A percentile compares a stretch with the other conserved stretches of the same genome.
Evolutionary conservation across 2,113 vertebrate species (phyloP).

Genomic region (Narcine bancroftii): DNA sequence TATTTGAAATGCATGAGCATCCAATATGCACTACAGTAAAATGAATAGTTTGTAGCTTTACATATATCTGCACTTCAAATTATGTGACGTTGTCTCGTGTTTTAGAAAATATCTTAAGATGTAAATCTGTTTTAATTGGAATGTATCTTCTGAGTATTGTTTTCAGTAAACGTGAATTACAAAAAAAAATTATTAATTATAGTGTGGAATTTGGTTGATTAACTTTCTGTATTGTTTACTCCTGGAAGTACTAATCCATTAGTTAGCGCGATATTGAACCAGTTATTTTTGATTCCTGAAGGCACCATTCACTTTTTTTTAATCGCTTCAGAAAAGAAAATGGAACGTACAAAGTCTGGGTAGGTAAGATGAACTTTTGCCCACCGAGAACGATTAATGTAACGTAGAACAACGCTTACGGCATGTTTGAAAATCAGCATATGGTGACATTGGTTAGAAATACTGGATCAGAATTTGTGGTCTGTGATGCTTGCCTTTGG

Average conservation of each 20-base stretch:
- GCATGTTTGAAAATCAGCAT: not conserved
- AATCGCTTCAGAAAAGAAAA: not conserved
- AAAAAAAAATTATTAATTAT: not conserved
- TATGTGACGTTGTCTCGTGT: not conserved
- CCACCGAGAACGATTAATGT: not conserved
- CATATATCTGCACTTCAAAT: not conserved
- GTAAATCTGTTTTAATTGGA: not conserved
- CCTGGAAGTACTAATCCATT: not conserved
- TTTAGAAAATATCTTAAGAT: not conserved
- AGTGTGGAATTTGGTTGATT: not conserved
- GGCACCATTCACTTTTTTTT: not conserved
- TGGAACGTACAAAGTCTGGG: not conserved
- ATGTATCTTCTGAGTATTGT: not conserved
- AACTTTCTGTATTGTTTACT: not conserved
- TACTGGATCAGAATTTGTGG: not conserved
- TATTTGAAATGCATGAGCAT: too few relatives aligned
- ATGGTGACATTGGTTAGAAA: not conserved
- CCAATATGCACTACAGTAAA: not conserved
- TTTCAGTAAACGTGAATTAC: not conserved
- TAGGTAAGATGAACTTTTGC: not conserved
- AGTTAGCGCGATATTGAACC: not conserved
- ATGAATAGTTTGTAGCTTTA: not conserved
- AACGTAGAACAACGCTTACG: not conserved
- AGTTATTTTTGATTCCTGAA: constrained; percentile 21
- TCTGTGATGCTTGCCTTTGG: not conserved